Percentiles rank a stretch among this genome's conserved stretches.
Conservation (phyloP, 2,888 invertebrate genomes). For the Ennomos fuscantarius region DNA sequence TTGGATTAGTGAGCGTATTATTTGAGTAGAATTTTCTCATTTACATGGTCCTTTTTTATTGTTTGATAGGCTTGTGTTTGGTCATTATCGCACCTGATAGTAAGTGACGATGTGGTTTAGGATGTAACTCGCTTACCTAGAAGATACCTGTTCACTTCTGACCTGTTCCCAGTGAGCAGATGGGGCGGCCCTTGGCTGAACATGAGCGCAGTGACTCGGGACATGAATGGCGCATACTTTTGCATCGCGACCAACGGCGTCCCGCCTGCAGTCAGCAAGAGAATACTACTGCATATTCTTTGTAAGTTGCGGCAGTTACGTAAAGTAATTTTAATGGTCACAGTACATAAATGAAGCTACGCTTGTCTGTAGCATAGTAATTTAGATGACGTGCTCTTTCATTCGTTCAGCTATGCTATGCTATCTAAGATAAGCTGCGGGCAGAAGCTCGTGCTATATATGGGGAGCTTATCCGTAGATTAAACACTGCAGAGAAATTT, state of each 20-base stretch:
- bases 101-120: no score
- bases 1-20: no score
- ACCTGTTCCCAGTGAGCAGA: conserved; percentile 66
- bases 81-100: no score
- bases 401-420: no score
- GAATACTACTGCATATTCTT: conserved; percentile 77
- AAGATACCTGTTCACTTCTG: neutral
- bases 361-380: neutral
- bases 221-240: conserved; percentile 86
- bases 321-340: neutral
- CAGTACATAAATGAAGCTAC: neutral
- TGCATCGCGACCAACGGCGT: conserved; percentile 88
- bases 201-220: conserved; percentile 81
- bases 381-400: neutral
- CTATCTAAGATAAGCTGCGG: no score
- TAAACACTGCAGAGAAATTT: no score
- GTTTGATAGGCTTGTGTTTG: no score
- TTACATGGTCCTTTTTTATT: no score
- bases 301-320: conserved; percentile 74
- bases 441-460: no score
- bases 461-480: no score
- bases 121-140: no score
- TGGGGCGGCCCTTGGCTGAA: conserved; percentile 83
- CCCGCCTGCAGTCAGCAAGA: conserved; percentile 73
- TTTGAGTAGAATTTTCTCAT: no score